These are phyloP conservation scores for Hypomesus transpacificus DNA, from an alignment of 2,113 vertebrate species.

Conservation along the genomic window DNA sequence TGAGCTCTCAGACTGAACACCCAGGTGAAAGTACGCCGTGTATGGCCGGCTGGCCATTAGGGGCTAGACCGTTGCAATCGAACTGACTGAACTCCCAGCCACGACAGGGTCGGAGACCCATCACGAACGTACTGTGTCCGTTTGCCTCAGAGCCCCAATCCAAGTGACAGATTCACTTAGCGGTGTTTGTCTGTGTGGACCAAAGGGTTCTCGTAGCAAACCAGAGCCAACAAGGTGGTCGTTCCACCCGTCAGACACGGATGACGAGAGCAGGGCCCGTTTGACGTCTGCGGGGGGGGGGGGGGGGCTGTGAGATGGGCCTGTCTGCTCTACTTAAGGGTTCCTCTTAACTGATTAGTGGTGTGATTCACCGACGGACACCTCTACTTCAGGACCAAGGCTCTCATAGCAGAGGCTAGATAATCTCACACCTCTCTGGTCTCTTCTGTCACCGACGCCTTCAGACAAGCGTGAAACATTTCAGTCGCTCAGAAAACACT, in stretches of 20 bases:
- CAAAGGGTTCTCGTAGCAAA: conserved; percentile 38
- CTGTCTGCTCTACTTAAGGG: conserved; percentile 46
- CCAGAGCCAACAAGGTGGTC: conserved; percentile 60
- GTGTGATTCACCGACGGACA: conserved; percentile 22
- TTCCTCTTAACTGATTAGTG: conserved; percentile 19
- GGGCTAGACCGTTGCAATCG: too few species aligned
- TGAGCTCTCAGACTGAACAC: conserved; percentile 26
- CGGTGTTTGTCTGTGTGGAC: conserved; percentile 21
- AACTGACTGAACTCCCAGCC: too few species aligned
- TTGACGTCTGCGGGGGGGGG: neutral
- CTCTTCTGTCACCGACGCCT: too few species aligned
- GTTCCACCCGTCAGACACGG: conserved; percentile 57
- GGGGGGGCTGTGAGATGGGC: neutral
- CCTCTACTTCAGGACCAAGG: neutral
- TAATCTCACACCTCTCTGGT: too few species aligned
- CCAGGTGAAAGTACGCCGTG: neutral
- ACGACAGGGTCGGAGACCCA: too few species aligned
- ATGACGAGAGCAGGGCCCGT: conserved; percentile 41
- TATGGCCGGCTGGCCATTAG: too few species aligned
- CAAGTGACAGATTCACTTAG: conserved; percentile 57
- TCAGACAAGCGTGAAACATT: too few species aligned
- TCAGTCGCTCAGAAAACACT: too few species aligned
- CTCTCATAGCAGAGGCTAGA: neutral
- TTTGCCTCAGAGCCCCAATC: neutral
- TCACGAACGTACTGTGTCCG: too few species aligned